A percentile compares a stretch with the other conserved stretches of the same genome.
Evolutionary conservation across 2,797 vertebrate species (phyloP).

Genomic region (Hydrophis major): DNA sequence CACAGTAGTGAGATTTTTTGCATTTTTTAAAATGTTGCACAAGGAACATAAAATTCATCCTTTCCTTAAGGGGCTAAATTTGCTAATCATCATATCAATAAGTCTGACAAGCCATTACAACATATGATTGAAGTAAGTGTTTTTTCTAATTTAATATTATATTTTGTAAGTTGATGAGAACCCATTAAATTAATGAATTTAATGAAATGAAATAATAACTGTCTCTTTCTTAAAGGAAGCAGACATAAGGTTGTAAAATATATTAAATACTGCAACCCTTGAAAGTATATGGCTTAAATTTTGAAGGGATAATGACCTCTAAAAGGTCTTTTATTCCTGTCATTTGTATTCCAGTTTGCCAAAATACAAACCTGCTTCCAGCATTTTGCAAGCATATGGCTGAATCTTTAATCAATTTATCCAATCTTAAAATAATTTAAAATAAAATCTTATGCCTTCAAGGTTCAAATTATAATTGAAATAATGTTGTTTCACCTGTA

Average conservation of each 20-base stretch:
- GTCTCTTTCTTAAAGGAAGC: background rate
- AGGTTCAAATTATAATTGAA: background rate
- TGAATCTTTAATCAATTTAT: background rate
- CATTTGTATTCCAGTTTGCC: background rate
- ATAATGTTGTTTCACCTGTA: background rate
- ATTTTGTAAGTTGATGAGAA: background rate
- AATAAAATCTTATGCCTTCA: background rate
- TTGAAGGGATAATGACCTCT: background rate
- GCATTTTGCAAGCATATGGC: background rate
- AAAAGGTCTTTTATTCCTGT: background rate
- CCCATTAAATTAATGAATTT: background rate
- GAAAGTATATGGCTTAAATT: background rate
- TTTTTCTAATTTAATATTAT: background rate
- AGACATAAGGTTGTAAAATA: background rate
- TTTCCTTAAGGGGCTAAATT: background rate
- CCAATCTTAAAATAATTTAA: background rate
- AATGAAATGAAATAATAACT: background rate
- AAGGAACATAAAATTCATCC: background rate
- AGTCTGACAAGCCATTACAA: background rate
- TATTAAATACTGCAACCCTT: background rate
- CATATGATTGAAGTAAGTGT: background rate
- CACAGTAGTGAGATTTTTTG: background rate
- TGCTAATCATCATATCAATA: background rate
- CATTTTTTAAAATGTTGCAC: background rate
- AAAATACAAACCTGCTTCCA: background rate